Conservation (phyloP, 2,113 vertebrate genomes). For the Osmerus mordax region DNA sequence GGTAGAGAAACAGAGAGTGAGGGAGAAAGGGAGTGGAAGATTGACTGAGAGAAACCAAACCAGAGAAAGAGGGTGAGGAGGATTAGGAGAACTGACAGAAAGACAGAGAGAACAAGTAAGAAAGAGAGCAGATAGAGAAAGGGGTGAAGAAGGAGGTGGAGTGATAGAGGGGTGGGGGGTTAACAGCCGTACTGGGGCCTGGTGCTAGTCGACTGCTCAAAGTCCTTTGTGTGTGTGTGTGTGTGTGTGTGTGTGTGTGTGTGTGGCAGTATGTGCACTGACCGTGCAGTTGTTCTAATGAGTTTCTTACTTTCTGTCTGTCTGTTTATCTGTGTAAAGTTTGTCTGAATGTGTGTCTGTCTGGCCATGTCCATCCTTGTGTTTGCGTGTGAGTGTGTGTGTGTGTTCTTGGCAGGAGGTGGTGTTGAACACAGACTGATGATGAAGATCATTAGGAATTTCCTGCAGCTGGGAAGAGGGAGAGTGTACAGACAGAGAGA, state of each 20-base stretch:
- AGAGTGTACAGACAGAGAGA: slow-evolving; percentile 38
- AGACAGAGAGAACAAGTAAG: not conserved
- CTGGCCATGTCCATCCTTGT: slow-evolving; percentile 5
- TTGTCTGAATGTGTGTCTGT: slow-evolving; percentile 37
- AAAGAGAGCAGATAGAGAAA: not conserved
- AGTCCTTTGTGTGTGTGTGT: slow-evolving; percentile 29
- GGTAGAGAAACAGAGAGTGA: slow-evolving; percentile 4
- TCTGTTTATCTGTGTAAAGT: slow-evolving; percentile 29
- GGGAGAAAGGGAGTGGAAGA: not conserved
- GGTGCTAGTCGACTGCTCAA: slow-evolving; percentile 47
- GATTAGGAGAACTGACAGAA: slow-evolving; percentile 2
- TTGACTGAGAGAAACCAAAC: not conserved
- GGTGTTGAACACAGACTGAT: slow-evolving; percentile 76
- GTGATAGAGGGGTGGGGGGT: slow-evolving; percentile 13
- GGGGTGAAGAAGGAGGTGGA: slow-evolving; percentile 7
- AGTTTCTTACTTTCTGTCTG: not conserved
- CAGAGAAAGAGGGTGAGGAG: not conserved
- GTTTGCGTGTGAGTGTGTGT: slow-evolving; percentile 14
- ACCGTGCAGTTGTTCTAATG: slow-evolving; percentile 26
- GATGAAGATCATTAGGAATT: slow-evolving; percentile 97
- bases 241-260: not conserved
- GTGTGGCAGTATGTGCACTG: not conserved
- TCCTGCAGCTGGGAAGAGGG: slow-evolving; percentile 89
- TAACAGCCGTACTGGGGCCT: slow-evolving; percentile 31
- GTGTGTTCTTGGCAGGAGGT: slow-evolving; percentile 81